These are phyloP conservation scores for Holocentrus rufus DNA, from an alignment of 2,797 vertebrate species.

Conservation along the genomic window DNA sequence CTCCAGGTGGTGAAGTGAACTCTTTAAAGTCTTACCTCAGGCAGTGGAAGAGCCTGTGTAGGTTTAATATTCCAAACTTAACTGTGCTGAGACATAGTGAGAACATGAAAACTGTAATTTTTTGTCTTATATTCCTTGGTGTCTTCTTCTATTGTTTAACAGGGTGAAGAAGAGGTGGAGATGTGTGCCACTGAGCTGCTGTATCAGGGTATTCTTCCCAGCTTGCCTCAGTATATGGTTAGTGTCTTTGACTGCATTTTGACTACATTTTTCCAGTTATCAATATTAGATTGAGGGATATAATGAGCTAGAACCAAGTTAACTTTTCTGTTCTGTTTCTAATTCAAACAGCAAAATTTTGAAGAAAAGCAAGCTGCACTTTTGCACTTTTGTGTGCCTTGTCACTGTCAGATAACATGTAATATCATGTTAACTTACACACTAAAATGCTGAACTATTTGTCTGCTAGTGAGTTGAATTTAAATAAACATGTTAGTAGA, in stretches of 20 bases:
- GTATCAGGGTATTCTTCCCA: slow-evolving; percentile 97
- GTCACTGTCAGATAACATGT: too few species aligned
- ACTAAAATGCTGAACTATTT: too few species aligned
- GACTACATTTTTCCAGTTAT: background rate
- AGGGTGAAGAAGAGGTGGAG: slow-evolving; percentile 96
- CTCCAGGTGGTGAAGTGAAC: background rate
- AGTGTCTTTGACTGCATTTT: too few species aligned
- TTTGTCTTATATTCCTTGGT: slow-evolving; percentile 1
- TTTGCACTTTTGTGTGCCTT: too few species aligned
- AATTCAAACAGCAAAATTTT: too few species aligned
- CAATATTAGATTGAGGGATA: too few species aligned
- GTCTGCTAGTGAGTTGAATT: too few species aligned
- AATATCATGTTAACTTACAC: too few species aligned
- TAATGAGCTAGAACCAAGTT: too few species aligned
- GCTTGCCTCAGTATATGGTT: slow-evolving; percentile 98
- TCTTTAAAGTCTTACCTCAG: background rate
- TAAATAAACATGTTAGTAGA: too few species aligned
- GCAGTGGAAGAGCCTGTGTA: background rate
- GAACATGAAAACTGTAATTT: background rate
- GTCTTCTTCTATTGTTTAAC: slow-evolving; percentile 23
- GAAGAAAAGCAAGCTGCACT: too few species aligned
- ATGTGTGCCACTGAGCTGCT: slow-evolving; percentile 92
- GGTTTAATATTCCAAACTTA: background rate
- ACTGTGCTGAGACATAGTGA: background rate
- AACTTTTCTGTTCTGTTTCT: too few species aligned